Evolutionary conservation across 2,797 vertebrate genomes (phyloP).

Genomic region (Threskiornis aethiopicus): DNA sequence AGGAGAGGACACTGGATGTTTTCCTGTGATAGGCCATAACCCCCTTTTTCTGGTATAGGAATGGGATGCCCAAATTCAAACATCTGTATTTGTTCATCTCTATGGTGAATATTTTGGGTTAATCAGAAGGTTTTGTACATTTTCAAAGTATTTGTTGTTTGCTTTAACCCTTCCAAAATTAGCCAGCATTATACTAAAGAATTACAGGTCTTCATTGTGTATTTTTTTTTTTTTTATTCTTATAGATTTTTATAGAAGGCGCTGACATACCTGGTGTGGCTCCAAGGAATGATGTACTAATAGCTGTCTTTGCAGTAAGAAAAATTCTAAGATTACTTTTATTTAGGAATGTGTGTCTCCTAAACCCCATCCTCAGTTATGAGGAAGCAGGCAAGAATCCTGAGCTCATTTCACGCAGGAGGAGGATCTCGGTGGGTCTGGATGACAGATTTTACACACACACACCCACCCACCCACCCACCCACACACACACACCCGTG

Average conservation of each 20-base stretch:
- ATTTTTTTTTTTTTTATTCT: background rate
- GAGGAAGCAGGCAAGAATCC: background rate
- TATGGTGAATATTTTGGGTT: background rate
- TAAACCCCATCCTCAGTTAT: background rate
- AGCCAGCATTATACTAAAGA: background rate
- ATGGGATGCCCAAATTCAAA: background rate
- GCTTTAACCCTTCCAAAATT: background rate
- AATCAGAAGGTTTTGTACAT: background rate
- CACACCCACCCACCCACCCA: too few relatives aligned
- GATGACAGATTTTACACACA: background rate
- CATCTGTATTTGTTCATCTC: background rate
- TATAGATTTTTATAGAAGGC: accelerated
- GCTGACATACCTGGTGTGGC: accelerated
- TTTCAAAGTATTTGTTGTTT: background rate
- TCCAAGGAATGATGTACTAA: accelerated
- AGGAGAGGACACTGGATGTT: background rate
- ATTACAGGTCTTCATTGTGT: background rate
- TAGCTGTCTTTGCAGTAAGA: conserved; percentile 48
- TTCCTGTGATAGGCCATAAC: background rate
- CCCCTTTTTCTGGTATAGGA: background rate
- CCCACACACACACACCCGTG: too few relatives aligned
- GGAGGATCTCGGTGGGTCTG: background rate
- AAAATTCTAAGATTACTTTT: background rate
- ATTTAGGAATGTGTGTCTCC: background rate
- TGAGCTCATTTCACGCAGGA: background rate